Percentiles rank a stretch among this genome's conserved stretches.
Conservation (phyloP, 2,113 vertebrate genomes). For the Trichomycterus rosablanca region DNA sequence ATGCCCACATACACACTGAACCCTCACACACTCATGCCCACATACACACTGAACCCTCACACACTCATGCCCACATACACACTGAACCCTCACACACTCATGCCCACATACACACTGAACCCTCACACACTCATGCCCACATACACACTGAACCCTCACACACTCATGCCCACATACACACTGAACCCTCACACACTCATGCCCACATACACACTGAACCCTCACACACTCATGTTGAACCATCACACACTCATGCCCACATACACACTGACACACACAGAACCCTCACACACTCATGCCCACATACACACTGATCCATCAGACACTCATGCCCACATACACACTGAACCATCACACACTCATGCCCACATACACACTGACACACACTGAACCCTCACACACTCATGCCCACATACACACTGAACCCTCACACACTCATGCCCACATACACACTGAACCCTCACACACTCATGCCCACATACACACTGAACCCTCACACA, state of each 20-base stretch:
- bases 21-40: not conserved
- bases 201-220: not conserved
- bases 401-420: not conserved
- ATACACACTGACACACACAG: not conserved
- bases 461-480: not conserved
- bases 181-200: not conserved
- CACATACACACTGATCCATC: not conserved
- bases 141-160: not conserved
- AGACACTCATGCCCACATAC: not conserved
- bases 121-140: not conserved
- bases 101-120: not conserved
- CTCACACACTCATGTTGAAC: not conserved
- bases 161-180: not conserved
- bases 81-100: not conserved
- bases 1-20: not conserved
- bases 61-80: not conserved
- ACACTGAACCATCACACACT: not conserved
- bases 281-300: not conserved
- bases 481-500: not conserved
- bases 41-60: not conserved
- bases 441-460: not conserved
- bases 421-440: not conserved
- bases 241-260: too few species aligned
- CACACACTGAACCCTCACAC: too few species aligned
- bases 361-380: not conserved